Evolutionary conservation across 2,113 vertebrate species (phyloP).

Genomic region (Cololabis saira): DNA sequence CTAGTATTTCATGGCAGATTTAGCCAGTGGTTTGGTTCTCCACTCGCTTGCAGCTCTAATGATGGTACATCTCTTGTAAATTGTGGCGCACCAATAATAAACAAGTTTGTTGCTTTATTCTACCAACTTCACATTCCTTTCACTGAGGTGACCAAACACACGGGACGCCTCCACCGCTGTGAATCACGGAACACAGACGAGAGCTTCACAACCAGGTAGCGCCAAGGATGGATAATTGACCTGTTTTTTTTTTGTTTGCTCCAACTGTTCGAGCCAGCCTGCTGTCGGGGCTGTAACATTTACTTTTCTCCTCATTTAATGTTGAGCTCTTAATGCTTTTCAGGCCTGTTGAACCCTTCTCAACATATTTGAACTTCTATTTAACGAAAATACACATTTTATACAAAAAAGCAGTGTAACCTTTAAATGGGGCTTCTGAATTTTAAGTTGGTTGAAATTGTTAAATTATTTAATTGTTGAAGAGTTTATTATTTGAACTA

Average conservation of each 20-base stretch:
- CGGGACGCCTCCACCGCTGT: background rate
- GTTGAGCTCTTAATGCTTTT: slow-evolving; percentile 47
- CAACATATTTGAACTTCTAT: slow-evolving; percentile 26
- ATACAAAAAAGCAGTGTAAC: slow-evolving; percentile 5
- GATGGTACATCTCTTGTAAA: slow-evolving; percentile 82
- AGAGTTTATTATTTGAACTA: background rate
- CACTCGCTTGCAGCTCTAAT: slow-evolving; percentile 73
- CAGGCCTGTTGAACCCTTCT: slow-evolving; percentile 30
- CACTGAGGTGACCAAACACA: slow-evolving; percentile 10
- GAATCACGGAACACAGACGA: background rate
- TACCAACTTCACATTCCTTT: slow-evolving; percentile 54
- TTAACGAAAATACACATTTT: slow-evolving; percentile 26
- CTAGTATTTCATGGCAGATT: slow-evolving; percentile 87
- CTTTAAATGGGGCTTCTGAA: slow-evolving; percentile 15
- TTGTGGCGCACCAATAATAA: slow-evolving; percentile 74
- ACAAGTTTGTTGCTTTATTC: slow-evolving; percentile 63
- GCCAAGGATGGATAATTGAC: slow-evolving; percentile 55
- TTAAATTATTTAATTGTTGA: slow-evolving; percentile 5
- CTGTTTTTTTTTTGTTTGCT: slow-evolving; percentile 57
- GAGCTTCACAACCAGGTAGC: slow-evolving; percentile 31
- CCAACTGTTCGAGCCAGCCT: slow-evolving; percentile 29
- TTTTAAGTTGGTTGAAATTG: background rate
- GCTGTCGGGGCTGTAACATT: slow-evolving; percentile 56
- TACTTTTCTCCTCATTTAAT: slow-evolving; percentile 53
- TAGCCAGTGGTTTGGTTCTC: slow-evolving; percentile 78